Evolutionary conservation across 2,797 vertebrate genomes (phyloP).

Genomic region (Falco peregrinus): DNA sequence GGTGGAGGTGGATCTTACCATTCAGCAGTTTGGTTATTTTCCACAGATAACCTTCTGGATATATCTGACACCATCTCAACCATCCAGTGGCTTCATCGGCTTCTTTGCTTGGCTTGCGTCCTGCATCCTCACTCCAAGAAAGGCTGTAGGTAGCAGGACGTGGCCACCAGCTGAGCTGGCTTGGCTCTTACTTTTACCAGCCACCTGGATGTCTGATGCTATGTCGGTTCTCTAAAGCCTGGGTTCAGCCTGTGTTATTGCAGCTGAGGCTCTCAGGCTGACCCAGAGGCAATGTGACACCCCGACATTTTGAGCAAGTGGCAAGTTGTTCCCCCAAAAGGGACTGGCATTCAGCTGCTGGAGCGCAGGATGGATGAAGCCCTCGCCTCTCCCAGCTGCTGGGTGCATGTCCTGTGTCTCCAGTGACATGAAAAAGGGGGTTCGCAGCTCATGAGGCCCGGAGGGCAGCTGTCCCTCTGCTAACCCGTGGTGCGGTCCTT

Average conservation of each 20-base stretch:
- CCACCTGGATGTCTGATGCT: background rate
- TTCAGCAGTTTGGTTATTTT: background rate
- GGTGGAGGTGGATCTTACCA: background rate
- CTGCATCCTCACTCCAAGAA: too few relatives aligned
- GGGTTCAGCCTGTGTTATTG: background rate
- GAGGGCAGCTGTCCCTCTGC: rapidly evolving
- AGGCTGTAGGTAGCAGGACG: background rate
- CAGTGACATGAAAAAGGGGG: background rate
- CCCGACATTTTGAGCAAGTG: rapidly evolving
- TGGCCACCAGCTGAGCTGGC: background rate
- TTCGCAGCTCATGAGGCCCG: rapidly evolving
- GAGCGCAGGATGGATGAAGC: background rate
- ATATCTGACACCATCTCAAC: background rate
- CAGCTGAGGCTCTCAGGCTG: background rate
- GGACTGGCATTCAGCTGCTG: background rate
- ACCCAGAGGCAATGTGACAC: background rate
- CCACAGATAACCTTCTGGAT: background rate
- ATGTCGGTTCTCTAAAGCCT: background rate
- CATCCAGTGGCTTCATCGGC: rapidly evolving
- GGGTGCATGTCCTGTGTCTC: background rate
- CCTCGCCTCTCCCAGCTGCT: background rate
- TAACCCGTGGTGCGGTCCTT: background rate
- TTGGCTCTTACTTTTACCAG: background rate
- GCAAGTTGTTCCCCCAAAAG: background rate
- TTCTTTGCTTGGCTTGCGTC: background rate